Percentiles rank a stretch among this genome's conserved stretches.
phyloP scores from a whole-genome alignment of 2,113 vertebrate species.

The Sula dactylatra region DNA sequence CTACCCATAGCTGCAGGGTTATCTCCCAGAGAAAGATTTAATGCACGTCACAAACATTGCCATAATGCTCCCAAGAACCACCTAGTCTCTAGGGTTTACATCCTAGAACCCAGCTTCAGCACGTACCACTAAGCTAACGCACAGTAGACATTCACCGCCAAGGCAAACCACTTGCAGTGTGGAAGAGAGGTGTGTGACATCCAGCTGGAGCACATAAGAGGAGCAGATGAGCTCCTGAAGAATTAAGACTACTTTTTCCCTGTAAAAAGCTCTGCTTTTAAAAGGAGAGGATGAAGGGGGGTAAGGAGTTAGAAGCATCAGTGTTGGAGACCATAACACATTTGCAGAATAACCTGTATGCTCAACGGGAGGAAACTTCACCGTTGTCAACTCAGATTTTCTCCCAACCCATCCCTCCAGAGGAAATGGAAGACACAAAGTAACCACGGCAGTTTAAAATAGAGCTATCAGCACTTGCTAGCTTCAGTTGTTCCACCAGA shows the following conservation, averaged over 20 bases:
- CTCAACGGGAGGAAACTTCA: background rate
- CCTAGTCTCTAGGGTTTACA: background rate
- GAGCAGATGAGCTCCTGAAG: background rate
- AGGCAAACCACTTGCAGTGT: background rate
- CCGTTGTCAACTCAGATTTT: background rate
- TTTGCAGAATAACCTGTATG: background rate
- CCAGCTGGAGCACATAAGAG: background rate
- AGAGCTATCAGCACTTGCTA: background rate
- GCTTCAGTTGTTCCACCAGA: background rate
- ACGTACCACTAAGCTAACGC: rapidly evolving
- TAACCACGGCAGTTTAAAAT: background rate
- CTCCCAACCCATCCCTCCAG: background rate
- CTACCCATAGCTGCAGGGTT: background rate
- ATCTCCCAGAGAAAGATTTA: background rate
- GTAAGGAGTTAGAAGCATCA: background rate
- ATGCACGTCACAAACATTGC: background rate
- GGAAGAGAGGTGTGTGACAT: rapidly evolving
- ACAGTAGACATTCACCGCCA: rapidly evolving
- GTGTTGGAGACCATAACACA: background rate
- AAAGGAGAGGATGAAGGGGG: background rate
- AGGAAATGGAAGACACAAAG: background rate
- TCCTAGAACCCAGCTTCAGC: background rate
- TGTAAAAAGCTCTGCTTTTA: background rate
- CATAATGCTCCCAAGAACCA: background rate
- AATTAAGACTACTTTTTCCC: background rate